Percentiles rank a stretch among this genome's conserved stretches.
These are phyloP conservation scores for Calliphora vicina DNA, from an alignment of 1,140 invertebrate genomes.

Conservation along the genomic window DNA sequence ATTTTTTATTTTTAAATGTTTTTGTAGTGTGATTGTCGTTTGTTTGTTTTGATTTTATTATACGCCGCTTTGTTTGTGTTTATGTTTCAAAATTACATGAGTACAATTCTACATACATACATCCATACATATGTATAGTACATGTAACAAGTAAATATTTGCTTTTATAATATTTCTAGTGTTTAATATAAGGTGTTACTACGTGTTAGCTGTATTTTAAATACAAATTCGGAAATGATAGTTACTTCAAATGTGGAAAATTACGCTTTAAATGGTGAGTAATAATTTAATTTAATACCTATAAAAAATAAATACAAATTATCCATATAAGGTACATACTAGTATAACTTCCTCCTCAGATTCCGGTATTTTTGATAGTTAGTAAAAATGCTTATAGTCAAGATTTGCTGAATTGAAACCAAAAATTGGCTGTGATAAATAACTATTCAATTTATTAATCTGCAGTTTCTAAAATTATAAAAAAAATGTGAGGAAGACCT, in stretches of 20 bases:
- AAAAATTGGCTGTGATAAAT: no score
- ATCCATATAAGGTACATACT: no score
- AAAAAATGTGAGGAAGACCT: no score
- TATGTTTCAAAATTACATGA: neutral
- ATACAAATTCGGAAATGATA: constrained; percentile 51
- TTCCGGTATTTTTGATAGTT: no score
- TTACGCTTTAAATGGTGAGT: constrained; percentile 58
- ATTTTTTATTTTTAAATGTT: neutral
- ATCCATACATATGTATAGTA: no score
- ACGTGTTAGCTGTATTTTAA: constrained; percentile 14
- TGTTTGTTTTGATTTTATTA: constrained; percentile 26
- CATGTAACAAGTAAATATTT: neutral
- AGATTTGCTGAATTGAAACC: no score
- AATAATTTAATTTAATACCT: no score
- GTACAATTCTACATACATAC: neutral
- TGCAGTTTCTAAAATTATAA: no score
- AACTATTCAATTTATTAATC: no score
- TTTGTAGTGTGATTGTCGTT: neutral
- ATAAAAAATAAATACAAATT: no score
- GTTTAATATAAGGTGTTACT: neutral
- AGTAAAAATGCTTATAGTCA: no score
- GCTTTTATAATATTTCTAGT: constrained; percentile 3
- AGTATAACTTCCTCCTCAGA: no score
- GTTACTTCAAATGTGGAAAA: constrained; percentile 60
- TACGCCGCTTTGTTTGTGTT: constrained; percentile 3